Conservation (phyloP, 2,888 invertebrate genomes). For the Lordiphosa andalusiaca region DNA sequence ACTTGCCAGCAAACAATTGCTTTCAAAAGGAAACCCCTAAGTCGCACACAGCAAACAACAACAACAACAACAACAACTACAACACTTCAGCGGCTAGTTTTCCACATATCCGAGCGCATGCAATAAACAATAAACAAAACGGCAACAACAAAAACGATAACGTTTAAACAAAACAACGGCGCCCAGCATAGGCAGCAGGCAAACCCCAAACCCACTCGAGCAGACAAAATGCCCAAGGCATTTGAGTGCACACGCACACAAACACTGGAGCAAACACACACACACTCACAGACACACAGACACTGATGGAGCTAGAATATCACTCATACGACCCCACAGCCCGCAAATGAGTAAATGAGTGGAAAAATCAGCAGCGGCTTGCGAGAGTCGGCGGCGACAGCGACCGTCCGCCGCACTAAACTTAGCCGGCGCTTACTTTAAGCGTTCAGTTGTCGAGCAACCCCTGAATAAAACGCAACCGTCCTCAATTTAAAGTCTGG, state of each 20-base stretch:
- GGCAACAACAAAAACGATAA: slow-evolving; percentile 70
- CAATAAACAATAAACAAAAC: slow-evolving; percentile 65
- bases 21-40: not conserved
- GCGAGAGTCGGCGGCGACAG: slow-evolving; percentile 3
- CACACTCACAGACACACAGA: slow-evolving; percentile 19
- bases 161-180: slow-evolving; percentile 71
- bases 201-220: slow-evolving; percentile 60
- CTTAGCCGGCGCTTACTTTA: slow-evolving; percentile 65
- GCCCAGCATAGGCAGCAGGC: slow-evolving; percentile 63
- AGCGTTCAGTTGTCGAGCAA: slow-evolving; percentile 74
- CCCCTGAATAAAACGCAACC: slow-evolving; percentile 74
- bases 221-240: slow-evolving; percentile 64
- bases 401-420: slow-evolving; percentile 56
- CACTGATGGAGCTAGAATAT: slow-evolving; percentile 45
- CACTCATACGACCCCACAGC: slow-evolving; percentile 62
- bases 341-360: slow-evolving; percentile 56
- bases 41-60: slow-evolving; percentile 1
- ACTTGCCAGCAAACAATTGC: no score
- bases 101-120: slow-evolving; percentile 25
- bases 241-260: slow-evolving; percentile 55
- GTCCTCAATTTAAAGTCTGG: slow-evolving; percentile 30
- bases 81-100: slow-evolving; percentile 18
- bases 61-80: slow-evolving; percentile 16
- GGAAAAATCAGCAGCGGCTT: slow-evolving; percentile 36
- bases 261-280: slow-evolving; percentile 9